Conservation (phyloP, 1,140 invertebrate genomes). For the Stegodyphus dumicola region DNA sequence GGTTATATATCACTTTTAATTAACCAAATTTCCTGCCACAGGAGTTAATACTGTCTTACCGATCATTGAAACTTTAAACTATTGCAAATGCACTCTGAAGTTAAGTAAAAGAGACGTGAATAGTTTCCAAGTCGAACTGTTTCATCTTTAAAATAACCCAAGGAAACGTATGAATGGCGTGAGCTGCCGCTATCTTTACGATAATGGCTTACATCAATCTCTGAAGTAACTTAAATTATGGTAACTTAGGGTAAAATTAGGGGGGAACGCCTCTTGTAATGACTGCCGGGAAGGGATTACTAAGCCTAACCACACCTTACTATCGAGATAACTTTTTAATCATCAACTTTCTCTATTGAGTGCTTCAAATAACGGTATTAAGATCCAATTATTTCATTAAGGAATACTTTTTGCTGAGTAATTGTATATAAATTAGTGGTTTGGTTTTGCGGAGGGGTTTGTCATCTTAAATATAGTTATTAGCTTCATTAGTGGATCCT, state of each 20-base stretch:
- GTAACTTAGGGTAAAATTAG: slow-evolving; percentile 14
- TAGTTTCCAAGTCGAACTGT: not conserved
- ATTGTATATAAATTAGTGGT: not conserved
- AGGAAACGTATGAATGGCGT: not conserved
- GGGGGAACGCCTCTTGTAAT: not conserved
- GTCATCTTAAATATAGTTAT: not conserved
- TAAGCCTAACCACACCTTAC: slow-evolving; percentile 15
- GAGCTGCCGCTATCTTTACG: slow-evolving; percentile 3
- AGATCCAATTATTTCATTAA: slow-evolving; percentile 15
- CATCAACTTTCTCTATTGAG: slow-evolving; percentile 1
- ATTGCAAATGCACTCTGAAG: too few relatives aligned
- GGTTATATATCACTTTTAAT: too few relatives aligned
- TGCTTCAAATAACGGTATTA: not conserved
- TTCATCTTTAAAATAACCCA: not conserved
- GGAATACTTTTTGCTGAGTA: not conserved
- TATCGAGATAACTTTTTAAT: slow-evolving; percentile 9
- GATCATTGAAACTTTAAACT: too few relatives aligned
- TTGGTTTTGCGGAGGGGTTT: not conserved
- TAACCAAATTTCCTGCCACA: too few relatives aligned
- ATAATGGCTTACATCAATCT: not conserved
- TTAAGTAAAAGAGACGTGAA: too few relatives aligned
- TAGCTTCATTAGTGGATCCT: slow-evolving; percentile 3
- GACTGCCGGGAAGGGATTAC: not conserved
- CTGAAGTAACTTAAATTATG: not conserved
- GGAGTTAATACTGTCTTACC: too few relatives aligned